Evolutionary conservation across 2,797 vertebrate genomes (phyloP).

Genomic region (Gadopsis bispinosus): DNA sequence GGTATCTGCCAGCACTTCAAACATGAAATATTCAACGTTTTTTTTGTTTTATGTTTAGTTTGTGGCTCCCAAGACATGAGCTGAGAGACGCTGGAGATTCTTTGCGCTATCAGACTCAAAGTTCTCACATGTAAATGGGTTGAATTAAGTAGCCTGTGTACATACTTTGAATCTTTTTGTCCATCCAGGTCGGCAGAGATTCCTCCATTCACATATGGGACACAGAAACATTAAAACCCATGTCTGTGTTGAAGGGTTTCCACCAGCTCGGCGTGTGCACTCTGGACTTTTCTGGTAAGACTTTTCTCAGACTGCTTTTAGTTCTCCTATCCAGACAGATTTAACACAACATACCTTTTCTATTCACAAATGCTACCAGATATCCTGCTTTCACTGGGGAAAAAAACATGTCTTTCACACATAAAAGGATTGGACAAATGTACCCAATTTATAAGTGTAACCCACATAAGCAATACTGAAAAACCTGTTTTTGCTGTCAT

Average conservation of each 20-base stretch:
- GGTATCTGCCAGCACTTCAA: conserved; percentile 79
- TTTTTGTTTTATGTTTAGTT: not conserved
- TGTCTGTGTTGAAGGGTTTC: conserved; percentile 95
- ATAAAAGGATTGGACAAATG: conserved; percentile 45
- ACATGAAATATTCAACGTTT: conserved; percentile 19
- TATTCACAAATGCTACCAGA: conserved; percentile 25
- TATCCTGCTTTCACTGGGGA: conserved; percentile 17
- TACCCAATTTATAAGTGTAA: conserved; percentile 44
- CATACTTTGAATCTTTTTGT: conserved; percentile 29
- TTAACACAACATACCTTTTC: conserved; percentile 4
- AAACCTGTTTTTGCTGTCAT: conserved; percentile 39
- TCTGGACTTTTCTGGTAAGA: conserved; percentile 96
- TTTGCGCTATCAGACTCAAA: not conserved
- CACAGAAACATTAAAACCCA: conserved; percentile 93
- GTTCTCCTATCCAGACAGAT: not conserved
- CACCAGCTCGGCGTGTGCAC: conserved; percentile 97
- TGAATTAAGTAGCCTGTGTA: not conserved
- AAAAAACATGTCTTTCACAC: conserved; percentile 13
- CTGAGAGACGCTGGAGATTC: not conserved
- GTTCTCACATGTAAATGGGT: not conserved
- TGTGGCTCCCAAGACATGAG: not conserved
- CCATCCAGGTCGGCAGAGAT: conserved; percentile 93
- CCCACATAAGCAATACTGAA: conserved; percentile 4
- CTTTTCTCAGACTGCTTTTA: conserved; percentile 11
- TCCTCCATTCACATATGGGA: conserved; percentile 97